These are phyloP conservation scores for Gadus chalcogrammus DNA, from an alignment of 2,113 vertebrate species.

Conservation along the genomic window DNA sequence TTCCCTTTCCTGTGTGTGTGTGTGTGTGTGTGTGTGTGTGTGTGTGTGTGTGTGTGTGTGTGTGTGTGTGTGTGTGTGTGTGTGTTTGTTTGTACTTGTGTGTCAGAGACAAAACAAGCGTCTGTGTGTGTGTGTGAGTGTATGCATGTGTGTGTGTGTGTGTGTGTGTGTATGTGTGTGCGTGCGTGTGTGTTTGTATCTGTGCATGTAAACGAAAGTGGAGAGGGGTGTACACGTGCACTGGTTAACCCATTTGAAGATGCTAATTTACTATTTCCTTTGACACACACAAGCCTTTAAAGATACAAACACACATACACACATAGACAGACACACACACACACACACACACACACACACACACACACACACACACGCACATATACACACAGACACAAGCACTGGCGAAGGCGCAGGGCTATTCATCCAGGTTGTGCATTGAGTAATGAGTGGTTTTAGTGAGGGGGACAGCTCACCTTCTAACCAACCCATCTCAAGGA, in stretches of 20 bases:
- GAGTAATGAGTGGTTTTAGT: slow-evolving; percentile 72
- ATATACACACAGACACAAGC: slow-evolving; percentile 28
- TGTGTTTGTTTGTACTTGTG: too few relatives aligned
- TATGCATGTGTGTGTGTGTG: neutral
- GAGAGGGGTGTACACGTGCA: neutral
- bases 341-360: slow-evolving; percentile 13
- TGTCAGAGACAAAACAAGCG: too few relatives aligned
- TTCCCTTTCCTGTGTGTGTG: neutral
- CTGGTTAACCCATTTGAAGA: neutral
- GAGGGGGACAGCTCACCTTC: slow-evolving; percentile 72
- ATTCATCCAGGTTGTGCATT: slow-evolving; percentile 57
- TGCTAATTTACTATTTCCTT: neutral
- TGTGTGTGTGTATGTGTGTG: neutral
- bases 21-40: neutral
- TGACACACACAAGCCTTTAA: neutral
- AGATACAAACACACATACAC: too few relatives aligned
- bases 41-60: slow-evolving; percentile 5
- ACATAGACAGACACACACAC: neutral
- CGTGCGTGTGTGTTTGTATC: neutral
- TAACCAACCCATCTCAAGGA: slow-evolving; percentile 66
- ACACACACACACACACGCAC: slow-evolving; percentile 2
- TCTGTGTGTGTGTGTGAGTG: too few relatives aligned
- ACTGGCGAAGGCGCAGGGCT: slow-evolving; percentile 32
- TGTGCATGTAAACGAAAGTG: neutral
- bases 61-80: neutral